Percentiles rank a stretch among this genome's conserved stretches.
Evolutionary conservation across 2,888 invertebrate species (phyloP).

Genomic region (Acronicta leporina): DNA sequence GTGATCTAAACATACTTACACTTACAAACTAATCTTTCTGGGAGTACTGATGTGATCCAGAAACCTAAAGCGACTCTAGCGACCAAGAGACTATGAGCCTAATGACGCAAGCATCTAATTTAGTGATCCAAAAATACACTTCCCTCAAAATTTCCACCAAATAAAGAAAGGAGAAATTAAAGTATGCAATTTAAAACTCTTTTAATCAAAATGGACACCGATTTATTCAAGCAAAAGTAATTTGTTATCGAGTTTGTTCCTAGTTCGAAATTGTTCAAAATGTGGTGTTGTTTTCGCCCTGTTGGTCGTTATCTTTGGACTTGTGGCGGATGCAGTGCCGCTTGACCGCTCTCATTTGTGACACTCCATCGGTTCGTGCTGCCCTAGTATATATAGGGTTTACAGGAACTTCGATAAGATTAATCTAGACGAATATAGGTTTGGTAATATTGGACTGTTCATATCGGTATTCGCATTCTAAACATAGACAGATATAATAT

Average conservation of each 20-base stretch:
- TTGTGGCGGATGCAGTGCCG: slow-evolving; percentile 64
- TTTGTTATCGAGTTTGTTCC: slow-evolving; percentile 19
- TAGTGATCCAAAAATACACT: too few species aligned
- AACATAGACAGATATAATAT: too few species aligned
- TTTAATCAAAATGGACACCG: slow-evolving; percentile 21
- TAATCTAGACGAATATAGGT: background rate
- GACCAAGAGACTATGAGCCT: too few species aligned
- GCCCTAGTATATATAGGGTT: slow-evolving; percentile 16
- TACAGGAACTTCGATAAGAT: slow-evolving; percentile 22
- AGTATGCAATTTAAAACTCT: background rate
- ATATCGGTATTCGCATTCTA: too few species aligned
- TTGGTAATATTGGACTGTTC: background rate
- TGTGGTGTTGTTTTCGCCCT: slow-evolving; percentile 46
- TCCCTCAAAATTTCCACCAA: too few species aligned
- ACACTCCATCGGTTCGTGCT: slow-evolving; percentile 58
- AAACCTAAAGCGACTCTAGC: too few species aligned
- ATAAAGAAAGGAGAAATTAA: too few species aligned
- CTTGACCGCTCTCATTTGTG: slow-evolving; percentile 67
- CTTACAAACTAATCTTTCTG: too few species aligned
- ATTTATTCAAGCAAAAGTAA: slow-evolving; percentile 34
- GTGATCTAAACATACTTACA: too few species aligned
- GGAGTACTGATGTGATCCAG: too few species aligned
- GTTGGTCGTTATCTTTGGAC: slow-evolving; percentile 64
- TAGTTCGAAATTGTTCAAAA: slow-evolving; percentile 42
- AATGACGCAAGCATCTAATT: too few species aligned